phyloP scores from a whole-genome alignment of 2,888 invertebrate genomes.

The Nebria salina region DNA sequence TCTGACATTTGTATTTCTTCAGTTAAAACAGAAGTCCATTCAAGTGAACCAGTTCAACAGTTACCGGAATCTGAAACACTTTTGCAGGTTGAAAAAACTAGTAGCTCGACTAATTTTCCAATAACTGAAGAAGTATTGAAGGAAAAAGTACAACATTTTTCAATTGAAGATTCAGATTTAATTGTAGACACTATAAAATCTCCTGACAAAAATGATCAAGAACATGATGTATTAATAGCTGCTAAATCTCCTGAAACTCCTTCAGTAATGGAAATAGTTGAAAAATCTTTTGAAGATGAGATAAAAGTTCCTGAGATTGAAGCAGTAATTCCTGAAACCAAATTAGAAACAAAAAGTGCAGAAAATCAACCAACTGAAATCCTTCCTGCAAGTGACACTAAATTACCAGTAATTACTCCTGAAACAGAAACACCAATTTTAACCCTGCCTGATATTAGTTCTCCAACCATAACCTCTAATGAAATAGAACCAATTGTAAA shows the following conservation, averaged over 20 bases:
- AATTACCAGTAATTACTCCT: conserved; percentile 14
- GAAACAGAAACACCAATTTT: not conserved
- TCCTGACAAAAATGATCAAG: conserved; percentile 24
- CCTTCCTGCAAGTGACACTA: not conserved
- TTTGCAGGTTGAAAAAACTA: no score
- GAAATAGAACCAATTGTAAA: not conserved
- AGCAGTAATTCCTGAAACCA: not conserved
- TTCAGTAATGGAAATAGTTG: not conserved
- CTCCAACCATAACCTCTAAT: not conserved
- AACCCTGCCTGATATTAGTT: not conserved
- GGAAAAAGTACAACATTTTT: no score
- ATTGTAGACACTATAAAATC: conserved; percentile 30
- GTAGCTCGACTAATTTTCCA: no score
- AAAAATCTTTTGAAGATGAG: not conserved
- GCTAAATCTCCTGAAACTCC: not conserved
- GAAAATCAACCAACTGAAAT: not conserved
- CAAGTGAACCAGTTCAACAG: not conserved
- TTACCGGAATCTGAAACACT: no score
- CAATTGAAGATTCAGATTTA: conserved; percentile 19
- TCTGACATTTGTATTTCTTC: not conserved
- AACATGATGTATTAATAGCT: not conserved
- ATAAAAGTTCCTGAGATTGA: not conserved
- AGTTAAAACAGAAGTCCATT: not conserved
- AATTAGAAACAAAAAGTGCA: not conserved
- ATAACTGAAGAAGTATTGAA: no score